These are phyloP conservation scores for Harmothoe impar DNA, from an alignment of 2,888 invertebrate species.

Conservation along the genomic window DNA sequence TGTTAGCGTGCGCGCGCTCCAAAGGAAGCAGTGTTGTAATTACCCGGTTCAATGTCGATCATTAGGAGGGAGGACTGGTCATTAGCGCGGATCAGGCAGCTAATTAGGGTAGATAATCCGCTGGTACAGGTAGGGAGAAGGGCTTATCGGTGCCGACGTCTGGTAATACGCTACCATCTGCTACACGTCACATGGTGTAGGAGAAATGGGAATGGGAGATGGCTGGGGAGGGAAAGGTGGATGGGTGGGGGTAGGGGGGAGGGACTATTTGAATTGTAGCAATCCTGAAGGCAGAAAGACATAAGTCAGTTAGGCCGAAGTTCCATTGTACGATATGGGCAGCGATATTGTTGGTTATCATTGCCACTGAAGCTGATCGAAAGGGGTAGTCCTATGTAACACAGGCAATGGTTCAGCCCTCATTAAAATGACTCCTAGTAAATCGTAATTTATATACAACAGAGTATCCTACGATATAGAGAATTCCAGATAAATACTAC, in stretches of 20 bases:
- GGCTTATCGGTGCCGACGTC: slow-evolving; percentile 10
- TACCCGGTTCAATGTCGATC: slow-evolving; percentile 24
- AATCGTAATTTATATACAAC: too few species aligned
- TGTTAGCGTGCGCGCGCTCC: neutral
- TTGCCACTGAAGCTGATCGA: too few species aligned
- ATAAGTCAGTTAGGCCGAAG: too few species aligned
- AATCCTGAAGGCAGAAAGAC: too few species aligned
- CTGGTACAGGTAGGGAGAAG: neutral
- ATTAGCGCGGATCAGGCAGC: slow-evolving; percentile 3
- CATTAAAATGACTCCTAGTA: too few species aligned
- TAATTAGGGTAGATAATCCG: slow-evolving; percentile 5
- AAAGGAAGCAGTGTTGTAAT: neutral
- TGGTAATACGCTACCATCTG: neutral
- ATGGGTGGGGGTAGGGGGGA: too few species aligned
- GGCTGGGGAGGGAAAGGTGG: neutral
- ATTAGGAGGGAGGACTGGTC: neutral
- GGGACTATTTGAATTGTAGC: neutral
- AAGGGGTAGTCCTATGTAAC: too few species aligned
- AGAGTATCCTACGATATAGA: too few species aligned
- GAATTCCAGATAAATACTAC: too few species aligned
- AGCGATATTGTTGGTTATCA: too few species aligned
- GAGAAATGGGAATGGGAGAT: neutral
- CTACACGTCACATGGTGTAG: neutral
- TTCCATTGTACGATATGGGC: too few species aligned
- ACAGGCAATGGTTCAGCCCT: too few species aligned